Evolutionary conservation across 2,797 vertebrate species (phyloP).

Genomic region (Buceros bicornis): DNA sequence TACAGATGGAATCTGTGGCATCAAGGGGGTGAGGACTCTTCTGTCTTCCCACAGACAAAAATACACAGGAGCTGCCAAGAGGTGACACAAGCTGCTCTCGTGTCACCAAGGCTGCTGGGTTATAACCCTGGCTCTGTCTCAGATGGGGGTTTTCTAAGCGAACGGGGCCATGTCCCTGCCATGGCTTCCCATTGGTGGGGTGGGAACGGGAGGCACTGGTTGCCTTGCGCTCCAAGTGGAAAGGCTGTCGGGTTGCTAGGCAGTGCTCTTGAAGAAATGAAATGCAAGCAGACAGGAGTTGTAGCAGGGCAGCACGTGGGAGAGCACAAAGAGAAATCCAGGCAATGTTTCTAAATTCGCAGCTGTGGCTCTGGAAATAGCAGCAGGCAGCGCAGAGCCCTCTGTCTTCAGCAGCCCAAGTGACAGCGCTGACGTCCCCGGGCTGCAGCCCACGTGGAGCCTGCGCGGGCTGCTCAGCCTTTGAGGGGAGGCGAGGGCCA

Average conservation of each 20-base stretch:
- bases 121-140: fast-evolving
- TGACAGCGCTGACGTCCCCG: not conserved
- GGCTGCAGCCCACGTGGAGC: not conserved
- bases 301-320: conserved; percentile 38
- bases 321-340: not conserved
- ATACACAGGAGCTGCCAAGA: not conserved
- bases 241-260: conserved; percentile 33
- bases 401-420: not conserved
- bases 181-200: fast-evolving
- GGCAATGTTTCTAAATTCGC: conserved; percentile 11
- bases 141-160: fast-evolving
- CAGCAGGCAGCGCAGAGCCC: not conserved
- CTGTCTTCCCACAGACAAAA: not conserved
- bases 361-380: not conserved
- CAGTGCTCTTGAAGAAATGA: not conserved
- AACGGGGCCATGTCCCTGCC: fast-evolving
- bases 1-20: not conserved
- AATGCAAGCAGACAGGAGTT: not conserved
- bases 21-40: not conserved
- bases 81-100: not conserved
- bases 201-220: not conserved
- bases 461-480: not conserved
- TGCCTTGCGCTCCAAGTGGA: not conserved
- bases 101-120: not conserved
- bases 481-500: not conserved